Percentiles rank a stretch among this genome's conserved stretches.
Conservation (phyloP, 1,140 invertebrate genomes). For the Saccostrea echinata region DNA sequence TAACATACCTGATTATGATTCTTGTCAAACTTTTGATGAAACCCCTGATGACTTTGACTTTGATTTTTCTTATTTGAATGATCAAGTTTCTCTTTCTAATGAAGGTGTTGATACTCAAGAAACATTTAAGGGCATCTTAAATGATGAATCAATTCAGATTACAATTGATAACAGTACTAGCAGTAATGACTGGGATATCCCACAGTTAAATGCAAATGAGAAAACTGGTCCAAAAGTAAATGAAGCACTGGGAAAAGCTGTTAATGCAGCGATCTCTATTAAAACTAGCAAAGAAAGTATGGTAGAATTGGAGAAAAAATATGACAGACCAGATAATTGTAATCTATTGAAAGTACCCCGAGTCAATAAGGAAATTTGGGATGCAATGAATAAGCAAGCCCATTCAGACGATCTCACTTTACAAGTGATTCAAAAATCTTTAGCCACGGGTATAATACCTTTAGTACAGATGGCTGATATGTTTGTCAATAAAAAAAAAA, state of each 20-base stretch:
- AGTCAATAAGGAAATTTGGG: too few species aligned
- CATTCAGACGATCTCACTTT: too few species aligned
- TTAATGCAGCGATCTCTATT: slow-evolving; percentile 6
- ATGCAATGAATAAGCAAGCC: too few species aligned
- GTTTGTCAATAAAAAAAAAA: slow-evolving; percentile 8
- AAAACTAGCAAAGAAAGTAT: slow-evolving; percentile 19
- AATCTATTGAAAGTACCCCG: too few species aligned
- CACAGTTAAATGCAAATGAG: not conserved
- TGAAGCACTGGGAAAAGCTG: slow-evolving; percentile 10
- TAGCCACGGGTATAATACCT: too few species aligned
- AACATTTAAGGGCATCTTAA: not conserved
- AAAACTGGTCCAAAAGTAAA: slow-evolving; percentile 20
- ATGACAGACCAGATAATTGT: too few species aligned
- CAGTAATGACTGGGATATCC: not conserved
- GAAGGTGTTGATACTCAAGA: not conserved
- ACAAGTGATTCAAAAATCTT: too few species aligned
- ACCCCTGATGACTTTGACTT: not conserved
- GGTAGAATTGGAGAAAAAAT: slow-evolving; percentile 6
- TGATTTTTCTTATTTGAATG: not conserved
- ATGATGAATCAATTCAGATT: not conserved
- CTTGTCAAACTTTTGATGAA: not conserved
- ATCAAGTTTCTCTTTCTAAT: not conserved
- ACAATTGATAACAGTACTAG: not conserved
- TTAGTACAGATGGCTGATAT: too few species aligned
- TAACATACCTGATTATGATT: slow-evolving; percentile 4